Evolutionary conservation across 2,797 vertebrate species (phyloP), one percentile per base, ranked within the genome.

Genomic region (Chelon auratus): DNA sequence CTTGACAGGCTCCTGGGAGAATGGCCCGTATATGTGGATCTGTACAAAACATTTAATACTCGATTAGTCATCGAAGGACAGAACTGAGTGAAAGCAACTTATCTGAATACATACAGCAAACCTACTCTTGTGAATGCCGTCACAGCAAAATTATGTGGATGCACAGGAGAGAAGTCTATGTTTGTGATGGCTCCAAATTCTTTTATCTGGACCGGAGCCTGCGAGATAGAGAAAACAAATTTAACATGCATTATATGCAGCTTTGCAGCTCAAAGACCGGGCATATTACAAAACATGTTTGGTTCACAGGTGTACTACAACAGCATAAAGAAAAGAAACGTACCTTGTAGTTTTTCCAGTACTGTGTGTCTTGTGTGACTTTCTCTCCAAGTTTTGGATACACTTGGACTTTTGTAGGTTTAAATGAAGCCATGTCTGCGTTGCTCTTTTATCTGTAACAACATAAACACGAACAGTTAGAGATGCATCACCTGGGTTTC

Each of bases 201-300:
- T 89, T 99, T 99, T 74, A 99, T 97, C 90, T 98, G 97, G 74
- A 99, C 92, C 2, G 97, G 96, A 20, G 95, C 91, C 97, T 99
- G 73, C 42, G 48, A 62, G 14, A 54, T 36, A 67, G 3, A 36
- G 61, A 13, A 75, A 22, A 40, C 6, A 9, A 30, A 14, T 10
- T 11, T 12, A 14, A 22, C 9, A 51, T 17, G 15, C 45, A 13
- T 3, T 0, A 22, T 2, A 2, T 22, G n/a, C 6, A 15, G 20
- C 14, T 40, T 1, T 22, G n/a, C 6, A 15, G 33, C 14, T 40
- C 2, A 5, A 8, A 48, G 8, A 33, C 1, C 4, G 12, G 11
- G 6, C 1, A 5, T 18, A n/a, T 2, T 20, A 7, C 3, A 17
- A 9, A 20, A 14, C 4, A 48, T 12, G 37, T 15, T 5, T 36